These are phyloP conservation scores for Melipona bicolor DNA, from an alignment of 2,888 invertebrate genomes.

Conservation along the genomic window DNA sequence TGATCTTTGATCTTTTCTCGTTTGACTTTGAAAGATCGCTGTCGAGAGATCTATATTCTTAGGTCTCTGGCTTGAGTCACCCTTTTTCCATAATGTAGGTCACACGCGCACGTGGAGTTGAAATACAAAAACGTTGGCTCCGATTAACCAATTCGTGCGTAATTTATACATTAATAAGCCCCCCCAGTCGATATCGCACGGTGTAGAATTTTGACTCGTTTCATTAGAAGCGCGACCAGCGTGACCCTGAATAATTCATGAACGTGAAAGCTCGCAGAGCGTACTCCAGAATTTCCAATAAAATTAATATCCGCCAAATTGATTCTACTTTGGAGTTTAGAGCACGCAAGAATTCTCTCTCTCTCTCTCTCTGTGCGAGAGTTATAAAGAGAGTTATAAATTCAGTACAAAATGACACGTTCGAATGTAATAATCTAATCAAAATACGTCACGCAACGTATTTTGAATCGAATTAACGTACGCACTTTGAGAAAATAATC, in stretches of 20 bases:
- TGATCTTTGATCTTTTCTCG: not conserved
- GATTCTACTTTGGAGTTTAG: not conserved
- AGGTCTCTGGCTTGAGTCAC: no score
- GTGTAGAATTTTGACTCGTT: not conserved
- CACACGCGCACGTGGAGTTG: no score
- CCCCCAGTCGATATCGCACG: not conserved
- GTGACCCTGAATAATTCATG: not conserved
- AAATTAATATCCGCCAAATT: not conserved
- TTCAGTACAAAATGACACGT: no score
- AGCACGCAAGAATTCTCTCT: no score
- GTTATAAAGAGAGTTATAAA: no score
- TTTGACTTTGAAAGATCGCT: not conserved
- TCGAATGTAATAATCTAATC: no score
- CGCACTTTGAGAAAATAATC: no score
- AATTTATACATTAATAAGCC: not conserved
- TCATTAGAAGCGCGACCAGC: not conserved
- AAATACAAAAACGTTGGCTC: no score
- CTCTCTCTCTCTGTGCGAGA: no score
- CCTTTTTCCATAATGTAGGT: no score
- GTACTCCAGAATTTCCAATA: not conserved
- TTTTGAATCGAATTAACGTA: no score
- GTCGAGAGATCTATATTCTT: not conserved
- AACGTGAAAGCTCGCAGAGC: not conserved
- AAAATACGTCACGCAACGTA: no score
- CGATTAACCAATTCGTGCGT: not conserved